Evolutionary conservation across 2,113 vertebrate genomes (phyloP).

Genomic region (Pogonocichla stellata): DNA sequence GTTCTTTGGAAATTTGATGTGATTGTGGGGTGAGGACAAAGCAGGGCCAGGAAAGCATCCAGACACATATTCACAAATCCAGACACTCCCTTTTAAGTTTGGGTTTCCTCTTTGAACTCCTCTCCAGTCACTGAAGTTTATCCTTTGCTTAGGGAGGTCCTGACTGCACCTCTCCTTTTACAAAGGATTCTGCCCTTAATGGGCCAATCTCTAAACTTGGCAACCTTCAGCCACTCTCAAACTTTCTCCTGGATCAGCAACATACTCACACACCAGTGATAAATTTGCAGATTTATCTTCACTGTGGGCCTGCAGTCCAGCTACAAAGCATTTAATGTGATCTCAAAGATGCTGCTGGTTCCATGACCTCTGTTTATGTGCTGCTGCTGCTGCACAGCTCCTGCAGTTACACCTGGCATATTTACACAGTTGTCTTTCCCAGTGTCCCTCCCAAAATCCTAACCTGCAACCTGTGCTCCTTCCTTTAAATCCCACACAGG

Average conservation of each 20-base stretch:
- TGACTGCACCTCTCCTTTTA: not conserved
- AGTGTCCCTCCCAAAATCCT: not conserved
- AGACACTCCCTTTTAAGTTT: not conserved
- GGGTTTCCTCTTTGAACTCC: not conserved
- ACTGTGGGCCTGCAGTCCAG: not conserved
- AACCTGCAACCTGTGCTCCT: not conserved
- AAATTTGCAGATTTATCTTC: slow-evolving; percentile 25
- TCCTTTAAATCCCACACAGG: not conserved
- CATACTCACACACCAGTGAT: not conserved
- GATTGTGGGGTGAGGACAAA: not conserved
- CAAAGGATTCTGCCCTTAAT: not conserved
- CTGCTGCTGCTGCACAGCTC: not conserved
- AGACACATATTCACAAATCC: not conserved
- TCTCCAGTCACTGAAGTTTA: not conserved
- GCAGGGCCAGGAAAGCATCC: not conserved
- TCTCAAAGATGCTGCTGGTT: not conserved
- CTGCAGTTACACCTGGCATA: not conserved
- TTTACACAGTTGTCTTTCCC: not conserved
- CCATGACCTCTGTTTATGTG: not conserved
- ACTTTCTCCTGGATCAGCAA: not conserved
- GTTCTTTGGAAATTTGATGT: not conserved
- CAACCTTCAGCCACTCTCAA: not conserved
- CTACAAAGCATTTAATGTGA: not conserved
- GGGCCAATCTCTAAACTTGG: not conserved
- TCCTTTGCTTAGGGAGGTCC: not conserved